Percentiles rank a stretch among this genome's conserved stretches.
Evolutionary conservation across 2,888 invertebrate species (phyloP).

Genomic region (Cerastis rubricosa): DNA sequence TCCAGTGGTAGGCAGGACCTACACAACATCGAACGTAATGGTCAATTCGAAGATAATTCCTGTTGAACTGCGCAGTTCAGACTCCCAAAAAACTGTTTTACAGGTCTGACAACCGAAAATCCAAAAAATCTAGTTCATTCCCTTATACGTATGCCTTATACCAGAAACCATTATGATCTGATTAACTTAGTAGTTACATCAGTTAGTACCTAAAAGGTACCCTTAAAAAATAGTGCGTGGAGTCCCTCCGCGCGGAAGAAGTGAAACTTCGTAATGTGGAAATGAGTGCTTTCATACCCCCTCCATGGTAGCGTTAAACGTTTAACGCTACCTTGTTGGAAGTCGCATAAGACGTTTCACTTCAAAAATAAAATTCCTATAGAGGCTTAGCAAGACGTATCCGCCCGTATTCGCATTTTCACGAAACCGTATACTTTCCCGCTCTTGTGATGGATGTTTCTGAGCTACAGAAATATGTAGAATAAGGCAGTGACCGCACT

Average conservation of each 20-base stretch:
- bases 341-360: too few species aligned
- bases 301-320: too few species aligned
- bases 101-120: neutral
- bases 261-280: too few species aligned
- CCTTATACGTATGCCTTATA: slow-evolving; percentile 18
- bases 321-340: too few species aligned
- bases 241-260: too few species aligned
- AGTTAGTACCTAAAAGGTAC: slow-evolving; percentile 54
- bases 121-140: neutral
- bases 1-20: neutral
- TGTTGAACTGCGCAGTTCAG: neutral
- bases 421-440: neutral
- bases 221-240: too few species aligned
- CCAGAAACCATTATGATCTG: slow-evolving; percentile 63
- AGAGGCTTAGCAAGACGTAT: neutral
- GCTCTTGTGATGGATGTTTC: neutral
- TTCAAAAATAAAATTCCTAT: slow-evolving; percentile 20
- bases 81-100: too few species aligned
- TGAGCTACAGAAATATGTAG: neutral
- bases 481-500: neutral
- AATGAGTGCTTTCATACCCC: too few species aligned
- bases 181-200: slow-evolving; percentile 60
- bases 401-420: neutral
- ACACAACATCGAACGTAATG: neutral
- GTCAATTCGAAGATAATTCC: neutral